Conservation (phyloP, 2,113 vertebrate species). For the Mastomys coucha region DNA sequence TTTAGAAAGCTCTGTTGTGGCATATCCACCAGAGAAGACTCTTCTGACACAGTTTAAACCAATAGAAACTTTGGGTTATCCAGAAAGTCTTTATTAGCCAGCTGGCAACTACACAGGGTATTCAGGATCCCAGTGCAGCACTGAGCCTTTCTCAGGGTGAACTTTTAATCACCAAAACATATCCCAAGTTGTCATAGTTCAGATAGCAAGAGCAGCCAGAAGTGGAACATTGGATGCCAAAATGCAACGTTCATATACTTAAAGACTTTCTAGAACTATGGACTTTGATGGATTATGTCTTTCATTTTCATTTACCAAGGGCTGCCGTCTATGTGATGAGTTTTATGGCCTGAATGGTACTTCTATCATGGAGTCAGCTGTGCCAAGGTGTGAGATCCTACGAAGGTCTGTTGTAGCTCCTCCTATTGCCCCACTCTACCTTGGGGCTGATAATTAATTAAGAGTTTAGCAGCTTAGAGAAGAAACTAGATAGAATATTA, state of each 20-base stretch:
- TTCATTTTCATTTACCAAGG: background rate
- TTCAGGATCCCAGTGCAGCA: no score
- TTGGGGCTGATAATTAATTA: background rate
- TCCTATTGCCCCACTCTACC: background rate
- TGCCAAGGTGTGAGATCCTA: background rate
- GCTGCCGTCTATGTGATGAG: background rate
- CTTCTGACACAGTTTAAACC: background rate
- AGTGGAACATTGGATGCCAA: background rate
- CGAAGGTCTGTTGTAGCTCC: background rate
- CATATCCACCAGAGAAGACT: background rate
- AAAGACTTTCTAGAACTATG: background rate
- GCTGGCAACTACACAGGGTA: no score
- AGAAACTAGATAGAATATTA: background rate
- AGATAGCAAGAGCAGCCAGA: background rate
- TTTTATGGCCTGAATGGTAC: background rate
- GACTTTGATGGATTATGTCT: background rate
- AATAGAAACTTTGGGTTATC: background rate
- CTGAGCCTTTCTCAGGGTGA: background rate
- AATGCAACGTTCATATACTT: background rate
- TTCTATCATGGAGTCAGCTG: background rate
- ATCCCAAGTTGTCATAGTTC: background rate
- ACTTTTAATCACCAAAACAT: background rate
- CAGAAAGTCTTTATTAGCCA: no score
- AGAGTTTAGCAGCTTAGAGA: background rate
- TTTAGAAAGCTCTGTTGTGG: background rate